Evolutionary conservation across 2,113 vertebrate species (phyloP).

Genomic region (Anseranas semipalmata): DNA sequence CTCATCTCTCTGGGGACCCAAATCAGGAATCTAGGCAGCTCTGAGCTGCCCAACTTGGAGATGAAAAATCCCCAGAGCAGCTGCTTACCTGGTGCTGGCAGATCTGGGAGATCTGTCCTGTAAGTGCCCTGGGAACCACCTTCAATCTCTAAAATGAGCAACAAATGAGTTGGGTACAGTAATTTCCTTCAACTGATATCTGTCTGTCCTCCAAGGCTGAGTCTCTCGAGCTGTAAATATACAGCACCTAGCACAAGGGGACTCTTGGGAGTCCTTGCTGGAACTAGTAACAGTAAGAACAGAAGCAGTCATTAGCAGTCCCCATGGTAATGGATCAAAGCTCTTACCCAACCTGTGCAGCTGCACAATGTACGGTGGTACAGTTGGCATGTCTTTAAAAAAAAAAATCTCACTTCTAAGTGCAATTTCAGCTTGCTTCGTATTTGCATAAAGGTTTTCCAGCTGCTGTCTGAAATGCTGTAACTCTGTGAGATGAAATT

Average conservation of each 20-base stretch:
- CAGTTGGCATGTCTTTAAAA: not conserved
- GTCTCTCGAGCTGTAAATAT: not conserved
- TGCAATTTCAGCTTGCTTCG: conserved; percentile 27
- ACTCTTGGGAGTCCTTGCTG: not conserved
- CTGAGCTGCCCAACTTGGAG: not conserved
- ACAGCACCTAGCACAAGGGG: not conserved
- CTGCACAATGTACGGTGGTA: not conserved
- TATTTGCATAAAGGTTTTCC: conserved; percentile 48
- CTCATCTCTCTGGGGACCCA: not conserved
- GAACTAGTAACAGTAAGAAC: not conserved
- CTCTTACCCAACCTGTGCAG: not conserved
- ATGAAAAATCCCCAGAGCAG: not conserved
- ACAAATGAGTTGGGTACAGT: not conserved
- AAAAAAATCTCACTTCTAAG: not conserved
- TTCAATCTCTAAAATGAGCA: not conserved
- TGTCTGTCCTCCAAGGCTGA: not conserved
- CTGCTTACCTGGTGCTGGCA: not conserved
- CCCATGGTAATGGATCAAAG: not conserved
- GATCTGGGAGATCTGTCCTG: not conserved
- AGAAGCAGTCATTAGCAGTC: not conserved
- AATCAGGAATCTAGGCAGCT: not conserved
- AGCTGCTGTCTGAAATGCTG: conserved; percentile 22
- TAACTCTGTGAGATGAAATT: conserved; percentile 33
- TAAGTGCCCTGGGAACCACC: not conserved
- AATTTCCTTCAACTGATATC: not conserved